Evolutionary conservation across 2,797 vertebrate genomes (phyloP).

Genomic region (Neostethus bicornis): DNA sequence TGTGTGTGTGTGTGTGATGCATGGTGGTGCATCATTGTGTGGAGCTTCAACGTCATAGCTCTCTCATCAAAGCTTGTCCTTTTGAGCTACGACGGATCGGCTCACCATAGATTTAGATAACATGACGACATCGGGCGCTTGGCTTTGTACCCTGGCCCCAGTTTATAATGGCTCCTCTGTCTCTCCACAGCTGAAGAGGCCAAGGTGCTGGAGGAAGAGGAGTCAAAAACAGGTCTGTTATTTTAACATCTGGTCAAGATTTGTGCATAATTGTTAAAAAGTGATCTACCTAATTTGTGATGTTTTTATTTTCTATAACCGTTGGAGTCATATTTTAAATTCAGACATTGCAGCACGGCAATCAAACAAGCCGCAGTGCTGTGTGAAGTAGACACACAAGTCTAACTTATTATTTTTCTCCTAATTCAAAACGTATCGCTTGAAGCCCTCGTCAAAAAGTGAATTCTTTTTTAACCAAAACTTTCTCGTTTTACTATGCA

Average conservation of each 20-base stretch:
- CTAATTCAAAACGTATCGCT: neutral
- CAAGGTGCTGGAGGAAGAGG: constrained; percentile 87
- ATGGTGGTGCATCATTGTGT: constrained; percentile 32
- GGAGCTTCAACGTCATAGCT: constrained; percentile 41
- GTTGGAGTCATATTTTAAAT: constrained; percentile 1
- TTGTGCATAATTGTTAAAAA: constrained; percentile 11
- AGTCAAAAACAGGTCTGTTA: constrained; percentile 88
- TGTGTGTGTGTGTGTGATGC: constrained; percentile 18
- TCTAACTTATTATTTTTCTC: neutral
- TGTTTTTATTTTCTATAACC: no score
- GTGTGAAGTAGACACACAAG: neutral
- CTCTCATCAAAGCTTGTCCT: constrained; percentile 61
- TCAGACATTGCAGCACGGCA: constrained; percentile 1
- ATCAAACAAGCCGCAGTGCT: neutral
- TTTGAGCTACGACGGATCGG: constrained; percentile 66
- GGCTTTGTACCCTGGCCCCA: constrained; percentile 50
- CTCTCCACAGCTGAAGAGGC: constrained; percentile 84
- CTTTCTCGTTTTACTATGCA: no score
- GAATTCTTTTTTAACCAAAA: no score
- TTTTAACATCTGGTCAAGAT: constrained; percentile 45
- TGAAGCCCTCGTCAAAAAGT: neutral
- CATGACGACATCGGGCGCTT: constrained; percentile 50
- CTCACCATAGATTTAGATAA: constrained; percentile 62
- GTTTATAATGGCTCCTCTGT: constrained; percentile 66
- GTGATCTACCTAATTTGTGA: neutral